Base-by-base conservation (phyloP, 2,888 invertebrate species). In the Drosophila monieri region DNA sequence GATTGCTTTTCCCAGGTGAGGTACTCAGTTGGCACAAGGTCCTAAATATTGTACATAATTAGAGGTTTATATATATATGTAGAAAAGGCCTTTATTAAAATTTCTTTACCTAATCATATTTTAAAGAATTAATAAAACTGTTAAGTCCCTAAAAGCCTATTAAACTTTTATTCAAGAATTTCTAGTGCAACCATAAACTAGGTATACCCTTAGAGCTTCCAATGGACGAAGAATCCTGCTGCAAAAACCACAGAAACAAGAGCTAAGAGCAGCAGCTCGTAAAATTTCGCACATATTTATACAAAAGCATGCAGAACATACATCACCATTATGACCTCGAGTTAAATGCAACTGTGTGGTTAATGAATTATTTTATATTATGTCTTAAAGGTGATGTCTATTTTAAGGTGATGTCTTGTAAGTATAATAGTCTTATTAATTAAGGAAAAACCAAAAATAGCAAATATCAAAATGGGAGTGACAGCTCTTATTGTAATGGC, bases 181-280 rank as follows among this genome's bases (percentile, higher is more conserved):
- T 32, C 12, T n/a, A 6, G 1, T 10, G 1, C 1, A n/a, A 32
- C n/a, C 32, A 12, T 12, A 32, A 32, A 35, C 6, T n/a, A 35
- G n/a, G n/a, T n/a, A 35, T 35, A 35, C 14, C 35, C 35, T 14
- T 6, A 32, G 5, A 1, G 14, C n/a, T n/a, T 12, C 35, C 1
- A 35, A 35, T 2, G n/a, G 35, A 35, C 6, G 14, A 14, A 35
- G n/a, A 35, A 35, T n/a, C 35, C n/a, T n/a, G 6, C 35, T 35
- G 14, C n/a, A 35, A n/a, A 35, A 35, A n/a, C 35, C 35, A 35
- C 35, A 35, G n/a, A 35, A 35, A 35, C 35, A n/a, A n/a, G 35
- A 14, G n/a, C 35, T 35, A n/a, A 35, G n/a, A 35, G n/a, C 32
- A 32, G 32, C n/a, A 35, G 35, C 35, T 35, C 35, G 35, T 35